Evolutionary conservation across 2,797 vertebrate species (phyloP), one percentile per base, ranked within the genome.

Genomic region (Phoeniculus purpureus): DNA sequence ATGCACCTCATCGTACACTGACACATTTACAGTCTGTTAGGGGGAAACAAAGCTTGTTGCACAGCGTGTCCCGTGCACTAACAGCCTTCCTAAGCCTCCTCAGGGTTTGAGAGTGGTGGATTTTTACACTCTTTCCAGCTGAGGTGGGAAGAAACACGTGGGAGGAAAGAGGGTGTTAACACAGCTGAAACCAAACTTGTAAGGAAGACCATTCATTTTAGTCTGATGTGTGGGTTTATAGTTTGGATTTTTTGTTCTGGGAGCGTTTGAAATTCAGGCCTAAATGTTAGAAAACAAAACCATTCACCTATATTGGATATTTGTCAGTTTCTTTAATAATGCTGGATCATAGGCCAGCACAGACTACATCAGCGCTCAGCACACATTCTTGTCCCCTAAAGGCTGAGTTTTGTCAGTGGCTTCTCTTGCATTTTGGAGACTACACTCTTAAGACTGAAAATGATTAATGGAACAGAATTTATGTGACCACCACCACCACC

Each of bases 71-170:
- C 81, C 51, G 52, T 3, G 22, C 37, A 81, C 40, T 79, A 86
- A 61, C 1, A 70, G n/a, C 40, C 67, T 54, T 70, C 59, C 67
- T 56, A 79, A 83, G 22, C 34, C 25, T n/a, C 37, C 73, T 43
- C 19, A 12, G 9, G 2, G 20, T 29, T 7, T 62, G 25, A 11
- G 15, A 91, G 9, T 7, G 8, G 50, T 45, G 16, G 34, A 67
- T 27, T 91, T 94, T 87, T 87, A 83, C 27, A 23, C 14, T 77
- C 72, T 80, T 81, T 80, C 61, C 79, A 89, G 47, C 19, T 67
- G n/a, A 81, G 32, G 32, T 54, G 34, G 31, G 31, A 81, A 85
- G 45, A 6, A 75, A 76, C 11, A 65, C 14, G 23, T n/a, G 32
- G n/a, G 55, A 86, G 64, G 78, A 94, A 12, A 85, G 13, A 90